Base-by-base conservation (phyloP, 1,140 invertebrate genomes). In the Yoshiicerus persimilis region DNA sequence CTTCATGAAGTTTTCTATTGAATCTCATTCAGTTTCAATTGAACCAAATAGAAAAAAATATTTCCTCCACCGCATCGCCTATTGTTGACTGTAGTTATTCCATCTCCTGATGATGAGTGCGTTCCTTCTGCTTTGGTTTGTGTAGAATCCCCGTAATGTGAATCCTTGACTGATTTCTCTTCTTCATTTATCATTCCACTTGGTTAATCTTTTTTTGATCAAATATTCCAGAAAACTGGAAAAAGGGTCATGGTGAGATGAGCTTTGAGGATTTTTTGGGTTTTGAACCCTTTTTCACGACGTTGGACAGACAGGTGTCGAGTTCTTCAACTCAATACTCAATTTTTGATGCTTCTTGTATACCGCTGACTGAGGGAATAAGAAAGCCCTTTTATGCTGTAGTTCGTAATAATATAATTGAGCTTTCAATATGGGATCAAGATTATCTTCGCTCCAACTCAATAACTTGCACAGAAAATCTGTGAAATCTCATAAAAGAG, bases 131-230 rank as follows among this genome's bases (percentile, higher is more conserved):
- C 47, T 56, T n/a, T 16, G n/a, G 6, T 56, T 56, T 47, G 20
- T 56, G 13, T 4, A 56, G 47, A 56, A 56, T 16, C n/a, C 16
- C 47, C 3, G 23, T 30, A 3, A 30, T 66, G 11, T 66, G 64
- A 66, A n/a, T 30, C 64, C 64, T 2, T 27, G 47, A n/a, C 20
- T 25, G 66, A 70, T 32, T 70, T 13, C 75, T 77, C 32, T 36
- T 77, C 75, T n/a, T 80, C 75, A 80, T 80, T 80, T 80, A 80
- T 80, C 75, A 80, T 80, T 80, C 75, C 75, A 80, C 75, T 80
- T 80, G 75, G 75, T 80, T 80, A 80, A 80, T 80, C 75, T 80
- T n/a, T 32, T n/a, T 36, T 80, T 80, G 75, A 80, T 80, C 75
- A 80, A 80, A 80, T 80, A 80, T 80, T 80, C 75, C 75, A 80